phyloP scores from a whole-genome alignment of 2,888 invertebrate species.

The Incurvaria masculella region DNA sequence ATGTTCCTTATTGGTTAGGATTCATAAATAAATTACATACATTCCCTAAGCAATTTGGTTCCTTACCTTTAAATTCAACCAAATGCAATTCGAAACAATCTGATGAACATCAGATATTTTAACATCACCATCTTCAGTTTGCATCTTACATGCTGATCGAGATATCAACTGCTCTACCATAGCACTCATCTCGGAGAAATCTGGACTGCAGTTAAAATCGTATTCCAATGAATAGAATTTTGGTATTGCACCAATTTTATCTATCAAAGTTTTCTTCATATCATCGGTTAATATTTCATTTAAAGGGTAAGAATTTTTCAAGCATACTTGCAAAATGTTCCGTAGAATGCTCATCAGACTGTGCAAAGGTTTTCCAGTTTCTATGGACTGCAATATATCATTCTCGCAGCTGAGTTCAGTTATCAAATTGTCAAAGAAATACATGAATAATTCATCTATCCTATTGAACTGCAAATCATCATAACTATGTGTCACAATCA shows the following conservation, averaged over 20 bases:
- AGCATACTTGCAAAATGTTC: constrained; percentile 28
- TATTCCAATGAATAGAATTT: constrained; percentile 40
- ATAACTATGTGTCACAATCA: constrained; percentile 25
- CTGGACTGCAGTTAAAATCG: constrained; percentile 48
- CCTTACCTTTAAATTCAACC: constrained; percentile 72
- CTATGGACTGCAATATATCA: constrained; percentile 47
- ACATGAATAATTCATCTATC: constrained; percentile 32
- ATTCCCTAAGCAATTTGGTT: constrained; percentile 9
- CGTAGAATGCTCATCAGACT: constrained; percentile 38
- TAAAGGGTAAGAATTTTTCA: constrained; percentile 24
- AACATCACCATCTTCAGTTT: constrained; percentile 31
- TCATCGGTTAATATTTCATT: constrained; percentile 18
- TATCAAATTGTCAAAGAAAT: constrained; percentile 29
- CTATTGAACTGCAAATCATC: constrained; percentile 23
- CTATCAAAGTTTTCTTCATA: constrained; percentile 23
- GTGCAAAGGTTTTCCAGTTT: constrained; percentile 50
- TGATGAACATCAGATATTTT: constrained; percentile 61
- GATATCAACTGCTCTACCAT: constrained; percentile 62
- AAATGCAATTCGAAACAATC: constrained; percentile 69
- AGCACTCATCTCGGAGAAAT: constrained; percentile 75
- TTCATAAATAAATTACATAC: no score
- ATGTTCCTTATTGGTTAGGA: no score
- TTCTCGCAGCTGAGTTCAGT: constrained; percentile 26
- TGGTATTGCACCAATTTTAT: constrained; percentile 30
- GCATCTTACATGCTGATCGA: constrained; percentile 29